Evolutionary conservation across 2,113 vertebrate genomes (phyloP).

Genomic region (Epinephelus moara): DNA sequence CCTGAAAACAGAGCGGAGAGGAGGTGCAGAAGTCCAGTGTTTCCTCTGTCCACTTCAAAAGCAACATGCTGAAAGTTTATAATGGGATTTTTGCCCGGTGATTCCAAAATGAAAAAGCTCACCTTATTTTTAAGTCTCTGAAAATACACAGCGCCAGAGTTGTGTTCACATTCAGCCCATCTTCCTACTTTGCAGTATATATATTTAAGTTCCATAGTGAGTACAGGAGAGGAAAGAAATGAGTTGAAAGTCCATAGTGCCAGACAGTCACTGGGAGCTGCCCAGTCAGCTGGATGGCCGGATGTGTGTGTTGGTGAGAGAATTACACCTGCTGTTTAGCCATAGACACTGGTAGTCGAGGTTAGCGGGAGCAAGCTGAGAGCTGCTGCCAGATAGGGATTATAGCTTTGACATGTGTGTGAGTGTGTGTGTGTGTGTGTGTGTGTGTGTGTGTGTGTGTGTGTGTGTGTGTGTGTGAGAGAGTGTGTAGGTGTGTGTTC

Average conservation of each 20-base stretch:
- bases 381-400: slow-evolving; percentile 57
- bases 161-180: neutral
- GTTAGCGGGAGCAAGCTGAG: slow-evolving; percentile 37
- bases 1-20: too few species aligned
- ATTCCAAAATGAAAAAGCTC: too few species aligned
- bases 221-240: slow-evolving; percentile 24
- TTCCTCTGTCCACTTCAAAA: too few species aligned
- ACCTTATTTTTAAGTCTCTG: neutral
- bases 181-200: neutral
- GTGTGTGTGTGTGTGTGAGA: slow-evolving; percentile 28
- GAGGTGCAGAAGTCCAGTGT: too few species aligned
- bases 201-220: slow-evolving; percentile 15
- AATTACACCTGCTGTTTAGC: slow-evolving; percentile 68
- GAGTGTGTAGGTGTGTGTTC: slow-evolving; percentile 37
- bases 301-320: slow-evolving; percentile 40
- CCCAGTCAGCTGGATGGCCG: slow-evolving; percentile 54
- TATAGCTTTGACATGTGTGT: slow-evolving; percentile 53
- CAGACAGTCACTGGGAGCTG: slow-evolving; percentile 29
- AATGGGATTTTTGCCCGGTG: too few species aligned
- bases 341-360: slow-evolving; percentile 29
- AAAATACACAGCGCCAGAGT: neutral
- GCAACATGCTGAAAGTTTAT: too few species aligned
- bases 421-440: slow-evolving; percentile 21
- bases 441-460: slow-evolving; percentile 27
- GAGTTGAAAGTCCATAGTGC: slow-evolving; percentile 4